Evolutionary conservation across 2,888 invertebrate species (phyloP).

Genomic region (Galerucella calmariensis): DNA sequence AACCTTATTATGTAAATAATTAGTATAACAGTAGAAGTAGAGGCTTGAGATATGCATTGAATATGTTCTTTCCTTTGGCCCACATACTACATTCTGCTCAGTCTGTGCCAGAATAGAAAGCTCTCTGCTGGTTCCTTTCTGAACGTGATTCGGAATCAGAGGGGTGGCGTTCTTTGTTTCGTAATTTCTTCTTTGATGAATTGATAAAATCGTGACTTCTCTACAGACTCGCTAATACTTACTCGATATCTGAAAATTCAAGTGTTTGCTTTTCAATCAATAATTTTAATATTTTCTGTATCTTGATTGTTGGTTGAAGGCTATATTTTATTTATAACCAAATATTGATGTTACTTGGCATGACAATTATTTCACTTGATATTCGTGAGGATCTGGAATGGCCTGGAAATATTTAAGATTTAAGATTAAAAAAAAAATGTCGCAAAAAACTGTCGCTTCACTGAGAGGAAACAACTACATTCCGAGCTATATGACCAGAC

Average conservation of each 20-base stretch:
- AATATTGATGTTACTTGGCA: background rate
- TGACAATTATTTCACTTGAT: no score
- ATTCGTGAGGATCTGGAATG: no score
- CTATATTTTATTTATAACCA: background rate
- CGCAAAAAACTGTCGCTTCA: no score
- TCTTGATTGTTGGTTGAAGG: background rate
- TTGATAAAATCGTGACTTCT: constrained; percentile 42
- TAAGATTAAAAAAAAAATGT: no score
- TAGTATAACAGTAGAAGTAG: background rate
- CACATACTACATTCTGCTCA: constrained; percentile 19
- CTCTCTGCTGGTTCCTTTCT: constrained; percentile 33
- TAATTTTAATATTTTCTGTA: constrained; percentile 15
- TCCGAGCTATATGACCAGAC: no score
- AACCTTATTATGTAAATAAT: background rate
- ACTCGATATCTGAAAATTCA: constrained; percentile 22
- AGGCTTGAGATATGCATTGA: no score
- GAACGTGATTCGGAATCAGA: constrained; percentile 33
- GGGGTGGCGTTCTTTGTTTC: constrained; percentile 41
- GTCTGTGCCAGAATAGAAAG: constrained; percentile 18
- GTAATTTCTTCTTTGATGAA: constrained; percentile 43
- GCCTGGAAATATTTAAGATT: no score
- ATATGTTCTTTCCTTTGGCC: background rate
- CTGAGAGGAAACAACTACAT: no score
- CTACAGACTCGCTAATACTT: constrained; percentile 34
- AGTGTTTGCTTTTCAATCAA: constrained; percentile 19